Base-by-base conservation (phyloP, 2,797 vertebrate species). In the Macroramphosus scolopax region DNA sequence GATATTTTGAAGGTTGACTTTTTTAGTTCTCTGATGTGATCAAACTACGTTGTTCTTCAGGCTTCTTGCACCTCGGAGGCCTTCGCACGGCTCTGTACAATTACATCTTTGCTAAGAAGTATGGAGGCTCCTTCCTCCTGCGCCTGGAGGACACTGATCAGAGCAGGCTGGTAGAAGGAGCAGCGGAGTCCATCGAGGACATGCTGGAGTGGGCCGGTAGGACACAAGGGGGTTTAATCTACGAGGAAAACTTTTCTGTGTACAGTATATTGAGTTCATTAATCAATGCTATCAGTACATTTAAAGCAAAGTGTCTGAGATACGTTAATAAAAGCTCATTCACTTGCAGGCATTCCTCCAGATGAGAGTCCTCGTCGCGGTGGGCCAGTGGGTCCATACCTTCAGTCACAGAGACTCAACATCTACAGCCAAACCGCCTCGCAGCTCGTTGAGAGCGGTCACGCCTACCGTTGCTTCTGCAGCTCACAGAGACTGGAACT, bases 1-100 rank as follows among this genome's bases (percentile, higher is more conserved):
- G n/a, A n/a, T n/a, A n/a, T n/a, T n/a, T n/a, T n/a, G n/a, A n/a
- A n/a, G n/a, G n/a, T n/a, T n/a, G n/a, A n/a, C n/a, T n/a, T n/a
- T n/a, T n/a, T n/a, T n/a, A n/a, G n/a, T n/a, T n/a, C n/a, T 20
- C 2, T 6, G n/a, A 7, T 32, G n/a, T 15, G 34, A 1, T 5
- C 14, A 43, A 0, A 0, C 1, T 14, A 16, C 2, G 1, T 44
- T 15, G 4, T 9, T 47, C 17, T 39, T 5, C 60, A 98, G 96
- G 96, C 5, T 95, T 94, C 32, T 65, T 98, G 13, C 96, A 98
- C 35, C 69, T 98, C 3, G 96, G 96, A 0, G 95, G 96, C 11
- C 92, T 98, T 14, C 89, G 95, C 8, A 97, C 95, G 0, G 95
- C 96, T 3, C 77, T 98, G 1, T 98, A 98, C 83, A 98, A 98